Percentiles rank a stretch among this genome's conserved stretches.
Evolutionary conservation across 2,113 vertebrate species (phyloP).

Genomic region (Brachyhypopomus occidentalis): DNA sequence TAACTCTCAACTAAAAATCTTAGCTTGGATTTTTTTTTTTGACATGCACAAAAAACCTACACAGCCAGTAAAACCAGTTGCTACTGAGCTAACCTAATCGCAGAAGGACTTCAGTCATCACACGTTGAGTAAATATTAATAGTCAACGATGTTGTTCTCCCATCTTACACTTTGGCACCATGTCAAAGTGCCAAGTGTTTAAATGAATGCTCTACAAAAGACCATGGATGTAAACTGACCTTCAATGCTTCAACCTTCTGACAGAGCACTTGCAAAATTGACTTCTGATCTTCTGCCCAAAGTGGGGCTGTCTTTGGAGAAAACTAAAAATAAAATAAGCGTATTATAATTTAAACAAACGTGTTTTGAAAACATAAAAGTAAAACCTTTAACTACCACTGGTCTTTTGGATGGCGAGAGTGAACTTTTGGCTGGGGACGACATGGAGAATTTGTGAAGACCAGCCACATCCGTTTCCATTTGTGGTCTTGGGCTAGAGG

Average conservation of each 20-base stretch:
- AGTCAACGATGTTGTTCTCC: too few relatives aligned
- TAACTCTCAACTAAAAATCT: too few relatives aligned
- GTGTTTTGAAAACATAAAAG: neutral
- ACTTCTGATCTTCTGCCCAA: conserved; percentile 96
- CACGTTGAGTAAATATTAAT: too few relatives aligned
- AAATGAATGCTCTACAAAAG: neutral
- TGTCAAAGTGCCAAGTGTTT: too few relatives aligned
- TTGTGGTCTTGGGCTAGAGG: conserved; percentile 74
- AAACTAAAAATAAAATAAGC: conserved; percentile 74
- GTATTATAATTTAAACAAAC: neutral
- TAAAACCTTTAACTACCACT: conserved; percentile 71
- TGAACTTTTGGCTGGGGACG: conserved; percentile 82
- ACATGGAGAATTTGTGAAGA: conserved; percentile 83
- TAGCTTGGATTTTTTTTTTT: neutral
- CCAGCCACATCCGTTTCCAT: conserved; percentile 64
- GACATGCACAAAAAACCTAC: too few relatives aligned
- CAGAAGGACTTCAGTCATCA: too few relatives aligned
- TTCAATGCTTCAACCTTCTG: conserved; percentile 95
- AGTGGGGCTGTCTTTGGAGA: conserved; percentile 90
- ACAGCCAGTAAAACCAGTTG: too few relatives aligned
- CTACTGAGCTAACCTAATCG: too few relatives aligned
- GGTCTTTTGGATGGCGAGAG: conserved; percentile 86
- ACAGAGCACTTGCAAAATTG: conserved; percentile 89
- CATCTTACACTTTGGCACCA: neutral
- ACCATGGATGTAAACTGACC: conserved; percentile 70